These are phyloP conservation scores for Lacerta viridis DNA, from an alignment of 2,797 vertebrate genomes.

Conservation along the genomic window DNA sequence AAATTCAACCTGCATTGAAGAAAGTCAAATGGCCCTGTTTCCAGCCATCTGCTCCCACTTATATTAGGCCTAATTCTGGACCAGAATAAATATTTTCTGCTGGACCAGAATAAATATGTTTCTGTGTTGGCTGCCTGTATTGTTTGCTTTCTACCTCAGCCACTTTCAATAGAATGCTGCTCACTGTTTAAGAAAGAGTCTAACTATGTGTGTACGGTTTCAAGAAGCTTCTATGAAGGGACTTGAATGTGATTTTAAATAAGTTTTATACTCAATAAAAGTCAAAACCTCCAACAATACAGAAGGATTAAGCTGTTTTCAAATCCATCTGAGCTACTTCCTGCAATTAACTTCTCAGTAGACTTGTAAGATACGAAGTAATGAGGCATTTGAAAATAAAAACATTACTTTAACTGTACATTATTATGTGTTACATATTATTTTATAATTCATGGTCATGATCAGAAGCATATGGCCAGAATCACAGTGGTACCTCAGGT, in stretches of 20 bases:
- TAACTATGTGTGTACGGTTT: neutral
- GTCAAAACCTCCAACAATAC: neutral
- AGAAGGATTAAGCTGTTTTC: slow-evolving; percentile 39
- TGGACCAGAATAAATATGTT: neutral
- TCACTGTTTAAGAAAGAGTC: neutral
- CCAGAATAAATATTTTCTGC: neutral
- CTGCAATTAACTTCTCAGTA: slow-evolving; percentile 46
- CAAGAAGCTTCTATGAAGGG: neutral
- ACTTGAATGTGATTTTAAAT: neutral
- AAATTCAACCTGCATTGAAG: neutral
- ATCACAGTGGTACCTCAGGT: slow-evolving; percentile 14
- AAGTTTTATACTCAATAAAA: neutral
- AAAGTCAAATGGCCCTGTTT: neutral
- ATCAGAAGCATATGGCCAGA: slow-evolving; percentile 49
- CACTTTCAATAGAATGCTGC: neutral
- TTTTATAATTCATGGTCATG: slow-evolving; percentile 9
- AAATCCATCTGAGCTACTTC: slow-evolving; percentile 59
- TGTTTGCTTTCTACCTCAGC: neutral
- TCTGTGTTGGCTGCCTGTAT: neutral
- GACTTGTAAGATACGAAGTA: slow-evolving; percentile 49
- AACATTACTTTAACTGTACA: slow-evolving; percentile 58
- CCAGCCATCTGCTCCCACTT: neutral
- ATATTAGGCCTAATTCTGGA: neutral
- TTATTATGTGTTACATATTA: neutral
- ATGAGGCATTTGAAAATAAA: slow-evolving; percentile 68